Base-by-base conservation (phyloP, 2,888 invertebrate genomes). In the Alsophila aescularia region DNA sequence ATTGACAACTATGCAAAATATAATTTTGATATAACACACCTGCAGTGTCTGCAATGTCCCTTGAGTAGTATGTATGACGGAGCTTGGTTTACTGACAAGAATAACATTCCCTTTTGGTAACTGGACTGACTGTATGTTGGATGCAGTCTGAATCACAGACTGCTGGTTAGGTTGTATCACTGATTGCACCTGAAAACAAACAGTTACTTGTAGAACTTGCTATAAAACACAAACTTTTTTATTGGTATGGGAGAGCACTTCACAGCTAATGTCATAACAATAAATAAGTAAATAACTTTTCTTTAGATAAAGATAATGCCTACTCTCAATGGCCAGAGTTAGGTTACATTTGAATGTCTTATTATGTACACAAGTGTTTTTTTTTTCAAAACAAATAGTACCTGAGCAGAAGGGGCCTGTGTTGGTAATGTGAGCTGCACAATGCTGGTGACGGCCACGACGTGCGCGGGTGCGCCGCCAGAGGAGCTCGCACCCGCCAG, bases 141-240 rank as follows among this genome's bases (percentile, higher is more conserved):
- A 95, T 64, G 97, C 97, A 62, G 97, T 97, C 92, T 98, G 98
- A 85, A 98, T 98, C 48, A 98, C 98, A 67, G 98, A 98, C 83
- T 98, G 98, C 84, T 98, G 98, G 87, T 97, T 98, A 64, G 97
- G 96, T 92, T 98, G 98, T 85, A 98, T 98, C 64, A 98, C 98
- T 73, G 98, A 97, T 89, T 98, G 98, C 65, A 97, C 97, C 96
- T 97, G 92, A 51, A 93, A 87, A 55, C 41, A 60, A 52, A 51
- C 21, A 53, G 34, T 55, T 37, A 27, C 37, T 21, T 13, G 37
- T 48, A 45, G 18, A 59, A 66, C 13, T 47, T 18, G 9, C 21
- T 13, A 27, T 10, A 14, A 32, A 13, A 37, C 4, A 27, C 16
- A 18, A 18, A 18, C 18, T 4, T n/a, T n/a, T 15, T 44, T 52